A percentile compares a stretch with the other conserved stretches of the same genome.
Evolutionary conservation across 2,888 invertebrate species (phyloP).

Genomic region (Microdon myrmicae): DNA sequence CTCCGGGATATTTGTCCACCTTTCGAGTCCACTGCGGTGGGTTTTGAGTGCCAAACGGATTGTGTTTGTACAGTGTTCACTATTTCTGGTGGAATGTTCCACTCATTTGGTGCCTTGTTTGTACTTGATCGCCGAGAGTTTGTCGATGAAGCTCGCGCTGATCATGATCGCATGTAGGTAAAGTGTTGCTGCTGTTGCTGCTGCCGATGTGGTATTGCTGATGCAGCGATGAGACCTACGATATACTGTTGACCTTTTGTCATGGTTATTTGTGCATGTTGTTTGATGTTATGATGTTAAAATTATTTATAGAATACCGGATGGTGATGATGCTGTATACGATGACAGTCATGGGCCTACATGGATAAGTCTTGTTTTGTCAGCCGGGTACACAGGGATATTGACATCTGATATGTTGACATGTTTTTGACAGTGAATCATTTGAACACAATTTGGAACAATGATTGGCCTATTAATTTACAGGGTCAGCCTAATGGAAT

Average conservation of each 20-base stretch:
- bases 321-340: conserved; percentile 20
- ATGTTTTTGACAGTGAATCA: conserved; percentile 36
- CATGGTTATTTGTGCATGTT: conserved; percentile 51
- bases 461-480: conserved; percentile 41
- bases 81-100: conserved; percentile 45
- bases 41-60: conserved; percentile 46
- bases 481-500: too few relatives aligned
- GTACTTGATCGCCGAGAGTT: conserved; percentile 22
- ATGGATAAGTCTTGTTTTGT: conserved; percentile 5
- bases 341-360: conserved; percentile 3
- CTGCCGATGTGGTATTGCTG: conserved; percentile 2
- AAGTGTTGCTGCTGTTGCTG: conserved; percentile 14
- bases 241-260: conserved; percentile 52
- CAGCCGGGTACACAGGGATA: conserved; percentile 11
- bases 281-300: conserved; percentile 53
- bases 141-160: too few relatives aligned
- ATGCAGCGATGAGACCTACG: conserved; percentile 19
- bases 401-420: conserved; percentile 46
- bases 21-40: conserved; percentile 23
- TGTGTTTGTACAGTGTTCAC: conserved; percentile 43
- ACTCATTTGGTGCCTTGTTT: conserved; percentile 32
- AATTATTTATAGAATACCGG: conserved; percentile 52
- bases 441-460: conserved; percentile 28
- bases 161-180: background rate
- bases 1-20: conserved; percentile 31